Evolutionary conservation across 2,113 vertebrate species (phyloP), one percentile per base, ranked within the genome.

Genomic region (Pampusana beccarii): DNA sequence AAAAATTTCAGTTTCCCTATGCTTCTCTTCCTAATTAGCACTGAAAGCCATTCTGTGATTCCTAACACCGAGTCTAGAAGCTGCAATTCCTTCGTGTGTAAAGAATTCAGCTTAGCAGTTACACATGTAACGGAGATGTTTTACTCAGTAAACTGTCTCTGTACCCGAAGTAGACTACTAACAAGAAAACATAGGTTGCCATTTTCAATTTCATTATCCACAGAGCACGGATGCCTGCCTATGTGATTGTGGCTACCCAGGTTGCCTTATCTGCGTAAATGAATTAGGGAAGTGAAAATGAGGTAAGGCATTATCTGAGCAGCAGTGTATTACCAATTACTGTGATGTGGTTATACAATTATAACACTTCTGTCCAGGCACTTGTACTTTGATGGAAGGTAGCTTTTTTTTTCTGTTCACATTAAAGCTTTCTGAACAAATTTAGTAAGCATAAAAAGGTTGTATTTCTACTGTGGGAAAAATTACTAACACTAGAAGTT

Each of bases 11-110:
- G 40, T 85, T 95, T 85, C 58, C 36, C 19, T 19, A 10, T 74
- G 66, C 44, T 87, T 91, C 50, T 80, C 33, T 72, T 95, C 54
- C 34, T 82, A 90, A 93, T 96, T 93, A 87, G 66, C 80, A 92
- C 34, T 42, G 70, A 72, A 95, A 96, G 38, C 46, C n/a, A 10
- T 81, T 46, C 44, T 46, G 44, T 46, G 44, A 46, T 46, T 84
- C 50, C 83, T 92, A 84, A 66, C 23, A 70, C 50, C 65, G 44
- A 51, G 38, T 83, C 60, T 89, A 72, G 65, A 72, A 94, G 31
- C 66, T 93, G 54, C 92, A 57, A 34, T 94, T 84, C 62, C 66
- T 93, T 95, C 34, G 16, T 57, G 33, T 64, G 24, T 28, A 44
- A 70, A 83, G 57, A 77, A 56, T 79, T 81, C 79, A 75, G 9